Conservation (phyloP, 2,113 vertebrate species). For the Egretta garzetta region DNA sequence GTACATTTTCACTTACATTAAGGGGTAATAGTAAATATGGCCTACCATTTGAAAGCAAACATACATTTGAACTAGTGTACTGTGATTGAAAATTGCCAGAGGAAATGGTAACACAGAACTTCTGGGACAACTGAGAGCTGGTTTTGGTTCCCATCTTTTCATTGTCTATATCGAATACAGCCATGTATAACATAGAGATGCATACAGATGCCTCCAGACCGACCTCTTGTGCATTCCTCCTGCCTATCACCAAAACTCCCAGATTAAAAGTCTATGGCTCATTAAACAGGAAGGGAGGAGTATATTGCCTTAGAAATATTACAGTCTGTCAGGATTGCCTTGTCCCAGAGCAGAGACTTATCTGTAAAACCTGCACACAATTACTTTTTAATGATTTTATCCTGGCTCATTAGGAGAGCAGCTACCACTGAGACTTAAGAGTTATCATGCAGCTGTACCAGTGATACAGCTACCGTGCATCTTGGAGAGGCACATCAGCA, state of each 20-base stretch:
- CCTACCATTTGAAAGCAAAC: not conserved
- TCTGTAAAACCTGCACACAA: constrained; percentile 70
- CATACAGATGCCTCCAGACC: not conserved
- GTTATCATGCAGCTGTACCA: constrained; percentile 55
- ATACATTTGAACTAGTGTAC: not conserved
- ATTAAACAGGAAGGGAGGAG: constrained; percentile 80
- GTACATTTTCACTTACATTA: not conserved
- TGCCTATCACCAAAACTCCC: constrained; percentile 58
- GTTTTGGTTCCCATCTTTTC: not conserved
- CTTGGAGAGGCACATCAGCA: not conserved
- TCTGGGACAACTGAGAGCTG: not conserved
- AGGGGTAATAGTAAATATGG: not conserved
- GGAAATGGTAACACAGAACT: not conserved
- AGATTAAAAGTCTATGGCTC: constrained; percentile 78
- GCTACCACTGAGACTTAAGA: constrained; percentile 63
- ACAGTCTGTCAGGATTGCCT: constrained; percentile 55
- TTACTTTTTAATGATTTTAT: constrained; percentile 77
- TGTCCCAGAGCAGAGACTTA: constrained; percentile 33
- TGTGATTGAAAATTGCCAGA: not conserved
- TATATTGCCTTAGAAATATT: constrained; percentile 62
- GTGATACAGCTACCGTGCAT: not conserved
- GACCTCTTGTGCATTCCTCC: constrained; percentile 34
- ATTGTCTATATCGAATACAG: not conserved
- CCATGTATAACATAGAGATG: not conserved
- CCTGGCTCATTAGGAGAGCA: constrained; percentile 70